A percentile compares a stretch with the other conserved stretches of the same genome.
phyloP scores from a whole-genome alignment of 2,888 invertebrate species.

The Ectobius pallidus region DNA sequence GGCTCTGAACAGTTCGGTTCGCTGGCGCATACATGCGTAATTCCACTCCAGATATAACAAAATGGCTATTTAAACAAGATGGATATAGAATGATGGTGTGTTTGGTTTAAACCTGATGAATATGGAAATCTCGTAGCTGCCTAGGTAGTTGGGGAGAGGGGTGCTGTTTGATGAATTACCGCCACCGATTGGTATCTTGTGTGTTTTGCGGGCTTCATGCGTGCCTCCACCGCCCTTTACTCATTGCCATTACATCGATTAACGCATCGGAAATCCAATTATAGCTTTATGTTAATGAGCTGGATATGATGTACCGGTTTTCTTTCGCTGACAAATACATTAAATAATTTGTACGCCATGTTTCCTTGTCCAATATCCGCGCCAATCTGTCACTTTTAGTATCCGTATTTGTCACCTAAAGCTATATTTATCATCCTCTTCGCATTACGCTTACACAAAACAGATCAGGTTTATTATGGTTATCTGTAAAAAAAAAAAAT shows the following conservation, averaged over 20 bases:
- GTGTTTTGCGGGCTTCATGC: constrained; percentile 20
- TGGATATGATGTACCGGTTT: background rate
- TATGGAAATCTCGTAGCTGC: constrained; percentile 36
- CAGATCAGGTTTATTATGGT: no score
- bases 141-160: constrained; percentile 1
- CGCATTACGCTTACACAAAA: no score
- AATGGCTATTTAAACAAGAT: constrained; percentile 25
- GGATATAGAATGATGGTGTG: constrained; percentile 28
- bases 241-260: constrained; percentile 36
- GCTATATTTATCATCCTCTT: no score
- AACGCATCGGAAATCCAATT: constrained; percentile 39
- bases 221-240: constrained; percentile 26
- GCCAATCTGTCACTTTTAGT: no score
- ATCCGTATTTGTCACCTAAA: no score
- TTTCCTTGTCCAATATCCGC: no score
- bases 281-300: constrained; percentile 36
- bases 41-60: constrained; percentile 28
- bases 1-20: constrained; percentile 3
- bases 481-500: no score
- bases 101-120: constrained; percentile 37
- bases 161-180: constrained; percentile 37
- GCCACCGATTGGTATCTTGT: constrained; percentile 35
- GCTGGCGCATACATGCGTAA: constrained; percentile 27
- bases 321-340: background rate
- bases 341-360: no score